These are phyloP conservation scores for Spea multiplicata DNA, from an alignment of 2,113 vertebrate genomes.

Conservation along the genomic window DNA sequence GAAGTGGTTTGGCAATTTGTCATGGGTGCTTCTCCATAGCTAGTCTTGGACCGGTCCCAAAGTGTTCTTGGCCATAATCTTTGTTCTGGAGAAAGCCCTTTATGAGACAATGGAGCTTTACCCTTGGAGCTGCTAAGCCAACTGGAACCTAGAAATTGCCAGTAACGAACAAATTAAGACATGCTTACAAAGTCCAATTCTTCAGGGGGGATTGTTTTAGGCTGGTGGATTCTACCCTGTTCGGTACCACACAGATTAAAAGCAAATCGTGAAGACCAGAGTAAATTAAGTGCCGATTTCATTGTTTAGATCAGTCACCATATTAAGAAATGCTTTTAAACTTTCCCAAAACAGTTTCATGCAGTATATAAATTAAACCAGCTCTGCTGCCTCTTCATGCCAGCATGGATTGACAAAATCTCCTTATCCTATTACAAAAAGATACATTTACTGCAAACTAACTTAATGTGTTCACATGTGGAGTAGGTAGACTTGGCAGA, in stretches of 20 bases:
- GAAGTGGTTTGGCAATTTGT: slow-evolving; percentile 47
- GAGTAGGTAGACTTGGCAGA: too few species aligned
- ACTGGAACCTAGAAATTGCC: slow-evolving; percentile 38
- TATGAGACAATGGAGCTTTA: slow-evolving; percentile 36
- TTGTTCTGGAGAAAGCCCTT: slow-evolving; percentile 17
- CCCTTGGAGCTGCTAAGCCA: slow-evolving; percentile 10
- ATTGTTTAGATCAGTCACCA: too few species aligned
- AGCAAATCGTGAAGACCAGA: background rate
- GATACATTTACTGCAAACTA: too few species aligned
- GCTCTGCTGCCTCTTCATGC: too few species aligned
- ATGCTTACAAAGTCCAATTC: slow-evolving; percentile 32
- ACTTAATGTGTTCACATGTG: too few species aligned
- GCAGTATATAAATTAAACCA: too few species aligned
- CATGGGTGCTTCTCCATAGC: slow-evolving; percentile 41
- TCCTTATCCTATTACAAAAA: too few species aligned
- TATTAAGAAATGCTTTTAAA: too few species aligned
- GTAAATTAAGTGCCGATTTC: too few species aligned
- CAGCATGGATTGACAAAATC: too few species aligned
- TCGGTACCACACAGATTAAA: background rate
- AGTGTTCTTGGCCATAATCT: slow-evolving; percentile 50
- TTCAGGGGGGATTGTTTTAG: slow-evolving; percentile 30
- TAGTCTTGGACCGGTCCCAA: slow-evolving; percentile 52
- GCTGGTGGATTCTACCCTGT: slow-evolving; percentile 23
- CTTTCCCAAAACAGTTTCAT: too few species aligned
- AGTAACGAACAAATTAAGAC: slow-evolving; percentile 32